Percentiles rank a stretch among this genome's conserved stretches.
These are phyloP conservation scores for Lithosia quadra DNA, from an alignment of 2,888 invertebrate genomes.

Conservation along the genomic window DNA sequence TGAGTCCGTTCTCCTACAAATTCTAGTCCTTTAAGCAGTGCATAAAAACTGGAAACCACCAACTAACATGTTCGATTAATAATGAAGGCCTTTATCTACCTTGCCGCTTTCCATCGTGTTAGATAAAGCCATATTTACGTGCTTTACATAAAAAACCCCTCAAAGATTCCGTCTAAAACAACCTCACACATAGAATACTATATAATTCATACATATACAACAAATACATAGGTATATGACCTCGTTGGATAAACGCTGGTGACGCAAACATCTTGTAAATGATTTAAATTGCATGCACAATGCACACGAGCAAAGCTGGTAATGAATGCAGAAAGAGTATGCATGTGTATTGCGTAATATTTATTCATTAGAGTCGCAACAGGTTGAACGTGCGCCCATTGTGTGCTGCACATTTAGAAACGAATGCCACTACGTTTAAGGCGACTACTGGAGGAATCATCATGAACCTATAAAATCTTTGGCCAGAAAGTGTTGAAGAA, in stretches of 20 bases:
- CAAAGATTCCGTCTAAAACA: not conserved
- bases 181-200: constrained; percentile 24
- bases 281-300: constrained; percentile 56
- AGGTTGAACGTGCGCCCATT: constrained; percentile 43
- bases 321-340: constrained; percentile 38
- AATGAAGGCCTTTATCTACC: not conserved
- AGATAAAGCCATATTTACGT: not conserved
- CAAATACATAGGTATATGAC: constrained; percentile 48
- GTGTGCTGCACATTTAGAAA: constrained; percentile 25
- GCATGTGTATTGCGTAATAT: constrained; percentile 38
- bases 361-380: constrained; percentile 50
- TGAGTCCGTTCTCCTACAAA: not conserved
- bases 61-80: not conserved
- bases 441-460: constrained; percentile 17
- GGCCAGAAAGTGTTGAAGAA: too few species aligned
- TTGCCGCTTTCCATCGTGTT: not conserved
- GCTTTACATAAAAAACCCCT: not conserved
- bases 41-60: not conserved
- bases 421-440: constrained; percentile 22
- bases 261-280: constrained; percentile 58
- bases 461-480: too few species aligned
- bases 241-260: constrained; percentile 53
- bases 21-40: not conserved
- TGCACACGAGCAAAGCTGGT: constrained; percentile 38
- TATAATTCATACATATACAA: constrained; percentile 1